Conservation (phyloP, 2,888 invertebrate species). For the Leucania comma region DNA sequence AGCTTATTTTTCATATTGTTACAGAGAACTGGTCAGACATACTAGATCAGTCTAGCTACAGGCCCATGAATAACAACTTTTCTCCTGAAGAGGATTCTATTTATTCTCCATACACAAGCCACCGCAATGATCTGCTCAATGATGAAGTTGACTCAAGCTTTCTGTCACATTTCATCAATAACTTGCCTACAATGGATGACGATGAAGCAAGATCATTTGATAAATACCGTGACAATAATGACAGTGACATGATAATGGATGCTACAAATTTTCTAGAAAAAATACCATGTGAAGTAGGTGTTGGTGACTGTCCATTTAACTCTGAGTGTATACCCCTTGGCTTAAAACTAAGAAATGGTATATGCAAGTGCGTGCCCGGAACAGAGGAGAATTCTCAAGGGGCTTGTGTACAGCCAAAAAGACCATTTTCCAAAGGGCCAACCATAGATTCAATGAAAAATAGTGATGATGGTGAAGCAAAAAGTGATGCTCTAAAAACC, state of each 20-base stretch:
- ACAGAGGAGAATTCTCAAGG: slow-evolving; percentile 88
- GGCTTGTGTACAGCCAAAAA: slow-evolving; percentile 76
- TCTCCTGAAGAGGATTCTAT: slow-evolving; percentile 85
- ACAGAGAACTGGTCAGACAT: slow-evolving; percentile 89
- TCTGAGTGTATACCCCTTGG: slow-evolving; percentile 92
- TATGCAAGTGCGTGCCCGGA: slow-evolving; percentile 93
- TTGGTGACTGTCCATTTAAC: slow-evolving; percentile 92
- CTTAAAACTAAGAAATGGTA: slow-evolving; percentile 91
- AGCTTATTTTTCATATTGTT: slow-evolving; percentile 54
- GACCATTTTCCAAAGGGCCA: slow-evolving; percentile 85
- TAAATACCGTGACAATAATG: slow-evolving; percentile 82
- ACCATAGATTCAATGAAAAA: slow-evolving; percentile 82
- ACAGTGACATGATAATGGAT: slow-evolving; percentile 88
- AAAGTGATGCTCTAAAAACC: slow-evolving; percentile 73
- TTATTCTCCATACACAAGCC: slow-evolving; percentile 81
- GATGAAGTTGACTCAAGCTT: slow-evolving; percentile 84
- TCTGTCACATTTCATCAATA: slow-evolving; percentile 83
- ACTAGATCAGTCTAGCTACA: slow-evolving; percentile 84
- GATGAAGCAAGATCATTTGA: slow-evolving; percentile 80
- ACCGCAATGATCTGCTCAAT: slow-evolving; percentile 75
- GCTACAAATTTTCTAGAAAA: slow-evolving; percentile 87
- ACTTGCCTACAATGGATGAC: slow-evolving; percentile 82
- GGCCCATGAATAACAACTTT: slow-evolving; percentile 82
- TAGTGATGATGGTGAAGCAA: slow-evolving; percentile 74
- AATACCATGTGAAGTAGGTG: slow-evolving; percentile 91